phyloP scores from a whole-genome alignment of 2,888 invertebrate genomes.

The Pammene aurita region DNA sequence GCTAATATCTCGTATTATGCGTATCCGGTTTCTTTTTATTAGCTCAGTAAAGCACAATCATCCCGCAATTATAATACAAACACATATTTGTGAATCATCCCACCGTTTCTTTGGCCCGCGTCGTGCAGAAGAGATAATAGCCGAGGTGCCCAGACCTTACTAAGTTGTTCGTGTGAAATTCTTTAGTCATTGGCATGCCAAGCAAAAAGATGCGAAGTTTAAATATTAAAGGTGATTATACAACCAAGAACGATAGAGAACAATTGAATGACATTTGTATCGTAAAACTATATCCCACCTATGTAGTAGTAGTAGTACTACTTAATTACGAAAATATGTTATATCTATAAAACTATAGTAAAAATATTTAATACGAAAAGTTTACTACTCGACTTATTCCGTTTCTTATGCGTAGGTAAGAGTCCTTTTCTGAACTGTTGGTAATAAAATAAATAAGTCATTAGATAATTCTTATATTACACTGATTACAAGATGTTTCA shows the following conservation, averaged over 20 bases:
- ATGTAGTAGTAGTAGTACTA: no score
- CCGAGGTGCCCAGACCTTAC: slow-evolving; percentile 23
- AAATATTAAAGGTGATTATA: slow-evolving; percentile 3
- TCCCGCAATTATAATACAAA: slow-evolving; percentile 41
- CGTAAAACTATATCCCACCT: no score
- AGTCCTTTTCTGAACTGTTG: neutral
- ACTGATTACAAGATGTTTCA: slow-evolving; percentile 7
- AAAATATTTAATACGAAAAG: no score
- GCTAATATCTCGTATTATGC: slow-evolving; percentile 54
- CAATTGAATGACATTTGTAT: neutral
- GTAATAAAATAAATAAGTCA: neutral
- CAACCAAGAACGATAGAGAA: neutral
- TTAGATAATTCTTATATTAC: slow-evolving; percentile 6
- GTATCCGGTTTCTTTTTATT: slow-evolving; percentile 64
- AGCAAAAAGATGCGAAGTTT: slow-evolving; percentile 17
- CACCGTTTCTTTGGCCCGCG: slow-evolving; percentile 30
- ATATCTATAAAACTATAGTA: no score
- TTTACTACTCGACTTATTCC: no score
- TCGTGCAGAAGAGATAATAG: slow-evolving; percentile 27
- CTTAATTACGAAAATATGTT: no score
- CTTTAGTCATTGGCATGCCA: slow-evolving; percentile 17
- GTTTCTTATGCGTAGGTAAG: no score
- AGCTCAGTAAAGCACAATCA: slow-evolving; percentile 39
- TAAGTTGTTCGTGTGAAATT: slow-evolving; percentile 22
- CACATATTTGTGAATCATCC: slow-evolving; percentile 39